Conservation (phyloP, 2,113 vertebrate genomes). For the Larimichthys crocea region DNA sequence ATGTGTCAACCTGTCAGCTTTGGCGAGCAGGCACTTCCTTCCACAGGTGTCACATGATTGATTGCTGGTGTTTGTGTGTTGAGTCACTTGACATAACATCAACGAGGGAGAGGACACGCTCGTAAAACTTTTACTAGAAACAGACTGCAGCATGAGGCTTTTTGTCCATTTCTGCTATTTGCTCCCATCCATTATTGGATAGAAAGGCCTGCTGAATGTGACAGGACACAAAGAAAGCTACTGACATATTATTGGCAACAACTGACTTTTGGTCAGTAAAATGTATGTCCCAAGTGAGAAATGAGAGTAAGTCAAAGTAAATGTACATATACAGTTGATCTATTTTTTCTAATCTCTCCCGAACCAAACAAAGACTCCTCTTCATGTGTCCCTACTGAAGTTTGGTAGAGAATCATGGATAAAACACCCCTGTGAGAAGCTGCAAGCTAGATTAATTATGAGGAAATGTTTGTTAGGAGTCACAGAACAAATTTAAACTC, state of each 20-base stretch:
- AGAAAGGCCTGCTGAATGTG: conserved; percentile 25
- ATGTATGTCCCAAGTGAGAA: conserved; percentile 1
- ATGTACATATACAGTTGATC: conserved; percentile 11
- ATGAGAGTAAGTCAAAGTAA: conserved; percentile 32
- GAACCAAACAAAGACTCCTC: conserved; percentile 17
- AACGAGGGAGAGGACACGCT: conserved; percentile 47
- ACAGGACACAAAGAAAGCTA: conserved; percentile 11
- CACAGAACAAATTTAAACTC: conserved; percentile 8
- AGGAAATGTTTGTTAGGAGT: conserved; percentile 15
- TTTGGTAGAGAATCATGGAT: conserved; percentile 8
- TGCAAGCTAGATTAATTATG: conserved; percentile 23
- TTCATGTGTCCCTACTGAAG: neutral
- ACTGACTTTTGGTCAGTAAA: neutral
- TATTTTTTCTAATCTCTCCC: neutral
- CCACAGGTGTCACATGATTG: conserved; percentile 46
- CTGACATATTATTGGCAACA: conserved; percentile 23
- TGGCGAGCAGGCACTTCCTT: conserved; percentile 25
- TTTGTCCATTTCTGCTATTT: conserved; percentile 32
- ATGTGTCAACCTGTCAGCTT: conserved; percentile 46
- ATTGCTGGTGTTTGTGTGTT: conserved; percentile 33
- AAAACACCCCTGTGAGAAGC: neutral
- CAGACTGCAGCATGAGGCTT: conserved; percentile 38
- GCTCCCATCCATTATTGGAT: conserved; percentile 36
- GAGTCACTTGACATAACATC: conserved; percentile 60
- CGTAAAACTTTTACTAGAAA: conserved; percentile 56